These are phyloP conservation scores for Melanotaenia boesemani DNA, from an alignment of 2,797 vertebrate species.

Conservation along the genomic window DNA sequence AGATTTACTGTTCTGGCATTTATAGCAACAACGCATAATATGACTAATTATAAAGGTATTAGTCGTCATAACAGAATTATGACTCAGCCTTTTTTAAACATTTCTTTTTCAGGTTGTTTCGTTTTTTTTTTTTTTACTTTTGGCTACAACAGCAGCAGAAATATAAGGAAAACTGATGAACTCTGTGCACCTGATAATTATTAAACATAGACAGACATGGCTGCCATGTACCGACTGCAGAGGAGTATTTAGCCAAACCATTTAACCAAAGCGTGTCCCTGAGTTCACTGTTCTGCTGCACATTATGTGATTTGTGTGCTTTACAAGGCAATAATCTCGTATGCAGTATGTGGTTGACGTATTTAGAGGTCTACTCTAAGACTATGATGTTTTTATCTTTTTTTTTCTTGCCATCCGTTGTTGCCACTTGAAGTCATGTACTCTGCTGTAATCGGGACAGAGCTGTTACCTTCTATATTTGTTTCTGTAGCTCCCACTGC, in stretches of 20 bases:
- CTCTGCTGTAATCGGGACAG: not conserved
- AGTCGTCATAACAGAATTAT: not conserved
- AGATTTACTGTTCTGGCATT: not conserved
- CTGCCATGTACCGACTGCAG: not conserved
- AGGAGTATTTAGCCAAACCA: not conserved
- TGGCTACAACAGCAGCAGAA: not conserved
- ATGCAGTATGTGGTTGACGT: not conserved
- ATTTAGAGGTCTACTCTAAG: not conserved
- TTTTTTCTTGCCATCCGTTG: not conserved
- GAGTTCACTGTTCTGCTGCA: not conserved
- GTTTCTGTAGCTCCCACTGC: conserved; percentile 38
- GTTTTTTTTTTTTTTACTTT: not conserved
- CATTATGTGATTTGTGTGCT: not conserved
- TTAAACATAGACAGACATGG: no score
- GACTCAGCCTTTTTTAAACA: not conserved
- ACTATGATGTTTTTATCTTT: not conserved
- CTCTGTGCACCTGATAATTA: not conserved
- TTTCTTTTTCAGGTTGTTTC: not conserved
- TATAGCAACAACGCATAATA: not conserved
- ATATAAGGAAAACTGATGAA: not conserved
- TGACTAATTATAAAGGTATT: not conserved
- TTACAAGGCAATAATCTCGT: not conserved
- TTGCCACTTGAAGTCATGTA: not conserved
- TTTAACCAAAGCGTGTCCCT: not conserved
- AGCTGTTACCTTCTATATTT: conserved; percentile 52